Percentiles rank a stretch among this genome's conserved stretches.
phyloP scores from a whole-genome alignment of 2,888 invertebrate genomes.

The Pseudanteris insignis region DNA sequence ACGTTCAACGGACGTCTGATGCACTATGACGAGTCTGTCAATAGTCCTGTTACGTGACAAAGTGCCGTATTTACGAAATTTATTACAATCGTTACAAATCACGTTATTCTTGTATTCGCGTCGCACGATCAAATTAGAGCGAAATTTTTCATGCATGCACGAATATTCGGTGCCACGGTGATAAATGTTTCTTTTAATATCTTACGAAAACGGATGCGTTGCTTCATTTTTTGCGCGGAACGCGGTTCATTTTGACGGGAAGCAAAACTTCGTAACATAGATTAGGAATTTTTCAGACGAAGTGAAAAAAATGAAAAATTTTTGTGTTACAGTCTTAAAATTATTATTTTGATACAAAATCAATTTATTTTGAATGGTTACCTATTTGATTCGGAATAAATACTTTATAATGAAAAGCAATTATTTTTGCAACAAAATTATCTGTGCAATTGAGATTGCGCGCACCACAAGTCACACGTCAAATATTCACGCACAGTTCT shows the following conservation, averaged over 20 bases:
- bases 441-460: too few species aligned
- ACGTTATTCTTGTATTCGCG: slow-evolving; percentile 20
- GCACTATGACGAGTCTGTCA: slow-evolving; percentile 31
- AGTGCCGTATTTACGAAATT: slow-evolving; percentile 22
- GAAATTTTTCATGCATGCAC: slow-evolving; percentile 18
- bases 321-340: too few species aligned
- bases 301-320: too few species aligned
- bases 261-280: too few species aligned
- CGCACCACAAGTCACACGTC: too few species aligned
- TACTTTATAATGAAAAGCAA: too few species aligned
- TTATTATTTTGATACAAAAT: too few species aligned
- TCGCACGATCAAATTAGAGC: slow-evolving; percentile 19
- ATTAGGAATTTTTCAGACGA: too few species aligned
- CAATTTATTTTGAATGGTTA: too few species aligned
- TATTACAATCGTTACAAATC: slow-evolving; percentile 31
- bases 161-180: not conserved
- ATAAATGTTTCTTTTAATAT: slow-evolving; percentile 5
- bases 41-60: slow-evolving; percentile 35
- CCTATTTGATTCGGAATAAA: too few species aligned
- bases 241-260: not conserved
- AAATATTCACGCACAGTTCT: too few species aligned
- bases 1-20: slow-evolving; percentile 18
- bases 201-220: slow-evolving; percentile 1
- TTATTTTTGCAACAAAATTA: too few species aligned
- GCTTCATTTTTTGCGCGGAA: not conserved